Base-by-base conservation (phyloP, 2,888 invertebrate species). In the Petrolisthes manimaculis region DNA sequence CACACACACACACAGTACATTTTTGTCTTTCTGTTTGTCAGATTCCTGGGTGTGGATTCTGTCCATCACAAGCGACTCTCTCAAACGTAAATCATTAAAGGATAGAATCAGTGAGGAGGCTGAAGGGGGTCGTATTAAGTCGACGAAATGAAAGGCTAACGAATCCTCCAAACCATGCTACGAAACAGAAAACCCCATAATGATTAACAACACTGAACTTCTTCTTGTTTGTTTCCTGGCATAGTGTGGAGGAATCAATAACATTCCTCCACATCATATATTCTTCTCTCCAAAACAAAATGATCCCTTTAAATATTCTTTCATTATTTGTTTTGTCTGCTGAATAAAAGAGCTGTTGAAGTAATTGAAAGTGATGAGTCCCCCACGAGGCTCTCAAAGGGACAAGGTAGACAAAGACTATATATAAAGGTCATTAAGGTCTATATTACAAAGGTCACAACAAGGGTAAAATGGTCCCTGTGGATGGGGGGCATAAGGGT, bases 311-410 rank as follows among this genome's bases (percentile, higher is more conserved):
- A 61, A 61, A 61, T 14, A 12, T 21, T n/a, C 71, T 71, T n/a
- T 1, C 71, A n/a, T 67, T 79, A 54, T 84, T 84, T 84, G 84
- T 84, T 84, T 84, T 84, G 78, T 69, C 69, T 79, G 78, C 79
- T 67, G 79, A 69, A 78, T 78, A 84, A 84, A 84, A 84, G 84
- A 67, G 67, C 78, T 53, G 84, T 18, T 84, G 67, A 84, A 84
- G 84, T 84, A 84, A 84, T 84, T 84, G 84, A 84, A 79, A 84
- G 84, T 84, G 84, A 84, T 84, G 84, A 84, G 84, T 84, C 84
- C 79, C 37, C 84, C 84, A 84, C 79, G 84, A 69, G 37, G 78
- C 69, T 21, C 84, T 84, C 79, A 53, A 84, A 69, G 51, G n/a
- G 37, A 37, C 84, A 84, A 69, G 79, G 79, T 67, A 21, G 84